Percentiles rank a stretch among this genome's conserved stretches.
Conservation (phyloP, 2,888 invertebrate species). For the Synanthedon andrenaeformis region DNA sequence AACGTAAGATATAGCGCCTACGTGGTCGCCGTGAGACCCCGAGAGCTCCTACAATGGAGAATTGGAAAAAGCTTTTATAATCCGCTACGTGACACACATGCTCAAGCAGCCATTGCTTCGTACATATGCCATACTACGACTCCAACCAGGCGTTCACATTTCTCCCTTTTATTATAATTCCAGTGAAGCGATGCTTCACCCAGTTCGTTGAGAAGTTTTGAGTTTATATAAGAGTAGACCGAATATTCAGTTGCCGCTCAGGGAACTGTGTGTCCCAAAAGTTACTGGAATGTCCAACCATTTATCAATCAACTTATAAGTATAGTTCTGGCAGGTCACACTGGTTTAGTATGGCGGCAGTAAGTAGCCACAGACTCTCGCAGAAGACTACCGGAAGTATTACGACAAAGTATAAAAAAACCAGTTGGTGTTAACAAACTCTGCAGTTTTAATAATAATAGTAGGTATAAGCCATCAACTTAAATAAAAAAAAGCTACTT, state of each 20-base stretch:
- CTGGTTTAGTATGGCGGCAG: no score
- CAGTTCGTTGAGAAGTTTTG: conserved; percentile 1
- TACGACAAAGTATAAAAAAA: no score
- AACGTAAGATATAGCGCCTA: conserved; percentile 67
- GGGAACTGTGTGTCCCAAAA: no score
- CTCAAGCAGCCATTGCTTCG: conserved; percentile 40
- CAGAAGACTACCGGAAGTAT: no score
- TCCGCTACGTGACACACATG: conserved; percentile 68
- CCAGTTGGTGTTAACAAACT: no score
- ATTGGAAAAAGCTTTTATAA: conserved; percentile 72
- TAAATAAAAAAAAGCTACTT: no score
- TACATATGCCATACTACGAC: conserved; percentile 15
- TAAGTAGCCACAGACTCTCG: no score
- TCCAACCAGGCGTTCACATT: conserved; percentile 22
- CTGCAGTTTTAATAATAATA: no score
- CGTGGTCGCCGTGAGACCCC: conserved; percentile 61
- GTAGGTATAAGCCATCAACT: no score
- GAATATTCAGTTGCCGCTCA: conserved; percentile 6
- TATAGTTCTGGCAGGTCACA: no score
- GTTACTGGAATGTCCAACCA: no score
- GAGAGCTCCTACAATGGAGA: conserved; percentile 61
- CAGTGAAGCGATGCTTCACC: conserved; percentile 5
- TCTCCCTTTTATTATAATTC: conserved; percentile 25
- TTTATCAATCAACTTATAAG: no score
- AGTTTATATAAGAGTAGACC: conserved; percentile 11